Evolutionary conservation across 2,797 vertebrate genomes (phyloP), one percentile per base, ranked within the genome.

Genomic region (Sebastes miniatus): DNA sequence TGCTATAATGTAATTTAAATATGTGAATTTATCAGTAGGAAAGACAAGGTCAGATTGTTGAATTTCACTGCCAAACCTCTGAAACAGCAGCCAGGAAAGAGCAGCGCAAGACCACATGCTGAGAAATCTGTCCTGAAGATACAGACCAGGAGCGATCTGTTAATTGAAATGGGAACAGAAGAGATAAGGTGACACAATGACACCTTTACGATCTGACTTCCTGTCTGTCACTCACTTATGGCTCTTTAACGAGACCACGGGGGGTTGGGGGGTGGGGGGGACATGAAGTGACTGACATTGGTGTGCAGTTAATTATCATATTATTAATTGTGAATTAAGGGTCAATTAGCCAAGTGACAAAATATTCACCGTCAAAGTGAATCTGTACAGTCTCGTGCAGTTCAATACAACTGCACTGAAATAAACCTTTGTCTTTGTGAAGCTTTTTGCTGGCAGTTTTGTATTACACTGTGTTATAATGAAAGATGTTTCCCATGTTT

Each of bases 211-310:
- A 83, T 79, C 87, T 43, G 64, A 80, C 79, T 92, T 93, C 93
- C 94, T 97, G 95, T 97, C 97, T 96, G 95, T 97, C 94, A 94
- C 97, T 97, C 96, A 96, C 96, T 97, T 97, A 89, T 93, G 93
- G 94, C 94, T 96, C 94, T 95, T 97, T 97, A 97, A 98, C 95
- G 93, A 97, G 95, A 96, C 95, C 95, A 95, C 94, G 95, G 95
- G 61, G 75, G 94, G 95, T 95, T 95, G 89, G 93, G 94, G 18
- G 50, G 1, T 47, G 43, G 36, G 22, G 29, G 18, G 47, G 43
- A 39, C 2, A 18, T 3, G 0, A n/a, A 20, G 72, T 80, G 79
- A 81, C 36, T 96, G 96, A 97, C 95, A 96, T 97, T 97, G 96
- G 96, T 97, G 69, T 97, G 94, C 95, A 95, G 94, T 96, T 96